phyloP scores from a whole-genome alignment of 2,888 invertebrate species.

The Drosophila hamatofila region DNA sequence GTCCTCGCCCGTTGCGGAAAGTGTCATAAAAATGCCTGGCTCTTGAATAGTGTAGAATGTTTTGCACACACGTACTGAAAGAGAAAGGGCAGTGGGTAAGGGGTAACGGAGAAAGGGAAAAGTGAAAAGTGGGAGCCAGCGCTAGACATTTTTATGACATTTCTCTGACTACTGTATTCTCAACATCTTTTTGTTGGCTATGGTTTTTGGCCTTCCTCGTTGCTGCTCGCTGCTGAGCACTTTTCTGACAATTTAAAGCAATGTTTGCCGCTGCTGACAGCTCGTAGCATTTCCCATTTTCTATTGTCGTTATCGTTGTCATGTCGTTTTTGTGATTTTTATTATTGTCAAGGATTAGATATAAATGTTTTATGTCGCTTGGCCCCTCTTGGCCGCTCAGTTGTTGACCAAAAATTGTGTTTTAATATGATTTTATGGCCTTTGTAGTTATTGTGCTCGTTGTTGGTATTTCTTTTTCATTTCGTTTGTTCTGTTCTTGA shows the following conservation, averaged over 20 bases:
- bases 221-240: conserved; percentile 46
- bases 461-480: neutral
- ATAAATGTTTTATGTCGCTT: conserved; percentile 75
- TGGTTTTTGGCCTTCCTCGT: conserved; percentile 18
- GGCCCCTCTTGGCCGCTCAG: conserved; percentile 8
- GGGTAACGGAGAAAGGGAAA: conserved; percentile 3
- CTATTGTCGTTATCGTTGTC: conserved; percentile 58
- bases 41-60: conserved; percentile 56
- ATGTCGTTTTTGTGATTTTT: conserved; percentile 73
- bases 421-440: conserved; percentile 81
- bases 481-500: conserved; percentile 50
- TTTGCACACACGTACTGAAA: conserved; percentile 72
- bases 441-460: conserved; percentile 47
- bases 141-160: conserved; percentile 74
- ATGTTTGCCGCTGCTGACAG: conserved; percentile 69
- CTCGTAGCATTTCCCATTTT: conserved; percentile 59
- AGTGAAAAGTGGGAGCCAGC: conserved; percentile 48
- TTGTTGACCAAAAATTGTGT: conserved; percentile 72
- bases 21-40: conserved; percentile 70
- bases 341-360: conserved; percentile 83
- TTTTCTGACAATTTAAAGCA: conserved; percentile 80
- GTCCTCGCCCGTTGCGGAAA: conserved; percentile 63
- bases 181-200: conserved; percentile 30
- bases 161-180: conserved; percentile 71
- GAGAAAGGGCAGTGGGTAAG: conserved; percentile 6